phyloP scores from a whole-genome alignment of 2,113 vertebrate species.

The Eretmochelys imbricata region DNA sequence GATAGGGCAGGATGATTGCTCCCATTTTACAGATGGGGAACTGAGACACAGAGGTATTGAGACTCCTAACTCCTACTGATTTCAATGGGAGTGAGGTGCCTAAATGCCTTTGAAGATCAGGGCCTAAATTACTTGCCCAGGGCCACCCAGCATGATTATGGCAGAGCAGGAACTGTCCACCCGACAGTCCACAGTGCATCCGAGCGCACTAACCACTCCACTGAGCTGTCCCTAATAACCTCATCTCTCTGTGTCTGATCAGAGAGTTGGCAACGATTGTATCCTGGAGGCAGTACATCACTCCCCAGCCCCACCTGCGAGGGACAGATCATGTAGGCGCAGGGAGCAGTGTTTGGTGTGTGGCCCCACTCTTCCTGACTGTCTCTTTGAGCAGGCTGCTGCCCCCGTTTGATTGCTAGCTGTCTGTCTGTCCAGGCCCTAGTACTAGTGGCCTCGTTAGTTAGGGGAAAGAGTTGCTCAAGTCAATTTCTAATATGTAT shows the following conservation, averaged over 20 bases:
- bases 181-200: no score
- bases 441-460: slow-evolving; percentile 51
- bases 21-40: no score
- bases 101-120: no score
- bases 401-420: neutral
- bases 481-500: slow-evolving; percentile 33
- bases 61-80: no score
- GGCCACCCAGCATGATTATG: no score
- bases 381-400: neutral
- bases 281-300: neutral
- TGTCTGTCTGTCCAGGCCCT: neutral
- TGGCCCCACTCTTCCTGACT: rapidly evolving
- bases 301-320: neutral
- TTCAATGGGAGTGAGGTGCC: no score
- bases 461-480: slow-evolving; percentile 32
- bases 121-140: no score
- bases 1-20: no score
- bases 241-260: no score
- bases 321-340: rapidly evolving
- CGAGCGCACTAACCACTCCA: neutral
- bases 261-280: no score
- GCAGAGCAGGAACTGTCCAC: no score
- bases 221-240: neutral
- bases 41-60: no score
- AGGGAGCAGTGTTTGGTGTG: rapidly evolving